Evolutionary conservation across 2,888 invertebrate genomes (phyloP), one percentile per base, ranked within the genome.

Genomic region (Andrena hattorfiana): DNA sequence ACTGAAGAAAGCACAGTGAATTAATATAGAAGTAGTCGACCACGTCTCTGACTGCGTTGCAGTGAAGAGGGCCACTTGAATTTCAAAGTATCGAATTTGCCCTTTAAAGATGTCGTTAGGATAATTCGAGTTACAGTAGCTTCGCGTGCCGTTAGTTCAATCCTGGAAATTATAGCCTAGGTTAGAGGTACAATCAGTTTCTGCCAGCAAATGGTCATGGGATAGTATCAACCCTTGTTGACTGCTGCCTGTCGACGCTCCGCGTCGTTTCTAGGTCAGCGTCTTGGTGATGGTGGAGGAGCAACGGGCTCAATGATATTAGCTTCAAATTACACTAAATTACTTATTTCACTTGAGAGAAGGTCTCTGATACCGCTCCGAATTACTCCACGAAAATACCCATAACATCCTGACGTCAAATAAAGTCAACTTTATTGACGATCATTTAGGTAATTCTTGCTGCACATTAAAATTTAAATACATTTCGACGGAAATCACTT

Each of bases 191-290:
- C 68, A 69, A 82, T 72, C 83, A 72, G 83, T 83, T 73, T 68
- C 69, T 48, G 60, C 42, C 67, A 35, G 73, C 54, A 56, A 83
- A 83, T 74, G 77, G 68, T 26, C 51, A 28, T 70, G 83, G 78
- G 77, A 77, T 78, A 62, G 66, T 83, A 83, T 83, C 83, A 77
- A 49, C 64, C 70, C 78, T 74, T 70, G 83, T 78, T 83, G 83
- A 83, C 78, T 83, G 59, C 70, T 62, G 78, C 35, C 74, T 78
- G 82, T 82, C 83, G 67, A 23, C 73, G 78, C 66, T 77, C 70
- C 70, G 73, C 66, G 8, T 60, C 67, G 72, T 83, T 83, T 83
- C 77, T 83, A 49, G 83, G 83, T 72, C 83, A 78, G 63, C 69
- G 30, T 70, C 77, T 73, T 74, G 66, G 69, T 69, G 56, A 69